These are phyloP conservation scores for Chelonus formosanus DNA, from an alignment of 2,888 invertebrate species.

Conservation along the genomic window DNA sequence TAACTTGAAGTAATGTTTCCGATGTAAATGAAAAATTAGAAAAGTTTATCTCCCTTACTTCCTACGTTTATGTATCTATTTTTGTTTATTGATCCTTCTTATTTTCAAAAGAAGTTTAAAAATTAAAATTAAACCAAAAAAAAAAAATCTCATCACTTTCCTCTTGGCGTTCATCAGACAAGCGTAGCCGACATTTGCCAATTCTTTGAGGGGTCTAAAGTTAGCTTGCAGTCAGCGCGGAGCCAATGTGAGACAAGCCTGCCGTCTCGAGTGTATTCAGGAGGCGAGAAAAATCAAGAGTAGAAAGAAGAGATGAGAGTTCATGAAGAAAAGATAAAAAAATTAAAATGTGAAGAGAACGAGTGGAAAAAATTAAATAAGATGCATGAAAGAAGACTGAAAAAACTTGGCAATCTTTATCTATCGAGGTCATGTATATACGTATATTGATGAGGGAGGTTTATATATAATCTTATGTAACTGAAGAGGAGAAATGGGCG, in stretches of 20 bases:
- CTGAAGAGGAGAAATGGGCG: not conserved
- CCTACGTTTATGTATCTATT: too few species aligned
- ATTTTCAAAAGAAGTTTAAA: not conserved
- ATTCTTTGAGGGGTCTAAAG: constrained; percentile 56
- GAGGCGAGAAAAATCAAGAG: constrained; percentile 4
- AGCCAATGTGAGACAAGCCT: constrained; percentile 42
- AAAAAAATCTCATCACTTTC: constrained; percentile 33
- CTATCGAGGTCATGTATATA: not conserved
- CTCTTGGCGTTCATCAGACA: constrained; percentile 35
- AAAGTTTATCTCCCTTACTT: not conserved
- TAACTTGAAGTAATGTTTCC: not conserved
- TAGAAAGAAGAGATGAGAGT: constrained; percentile 9
- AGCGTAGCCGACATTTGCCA: constrained; percentile 45
- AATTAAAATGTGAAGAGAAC: constrained; percentile 11
- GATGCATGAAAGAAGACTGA: constrained; percentile 12
- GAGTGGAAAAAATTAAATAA: too few species aligned
- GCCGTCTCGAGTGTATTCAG: not conserved
- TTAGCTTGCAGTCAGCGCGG: constrained; percentile 50
- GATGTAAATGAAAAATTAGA: not conserved
- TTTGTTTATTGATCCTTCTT: not conserved
- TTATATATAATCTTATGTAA: constrained; percentile 21
- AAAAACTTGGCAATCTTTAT: not conserved
- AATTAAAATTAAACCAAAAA: not conserved
- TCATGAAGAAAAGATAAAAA: not conserved
- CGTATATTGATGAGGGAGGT: not conserved